Evolutionary conservation across 1,140 invertebrate species (phyloP).

Genomic region (Drosophila malerkotliana): DNA sequence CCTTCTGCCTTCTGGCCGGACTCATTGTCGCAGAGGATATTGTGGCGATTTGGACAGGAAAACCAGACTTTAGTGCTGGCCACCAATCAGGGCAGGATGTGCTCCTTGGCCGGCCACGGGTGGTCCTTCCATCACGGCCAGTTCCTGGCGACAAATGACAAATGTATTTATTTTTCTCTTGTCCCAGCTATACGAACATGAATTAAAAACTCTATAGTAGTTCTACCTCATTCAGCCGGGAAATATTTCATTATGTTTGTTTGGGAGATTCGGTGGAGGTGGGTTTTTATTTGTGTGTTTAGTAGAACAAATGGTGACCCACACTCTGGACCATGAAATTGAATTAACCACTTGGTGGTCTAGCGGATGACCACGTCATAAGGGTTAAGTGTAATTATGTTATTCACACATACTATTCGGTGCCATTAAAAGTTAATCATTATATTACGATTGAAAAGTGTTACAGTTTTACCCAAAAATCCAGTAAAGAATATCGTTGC

Average conservation of each 20-base stretch:
- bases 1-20: constrained; percentile 38
- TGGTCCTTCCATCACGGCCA: constrained; percentile 56
- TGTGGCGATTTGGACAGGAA: constrained; percentile 79
- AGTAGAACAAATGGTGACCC: constrained; percentile 24
- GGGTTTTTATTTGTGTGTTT: constrained; percentile 9
- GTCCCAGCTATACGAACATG: constrained; percentile 25
- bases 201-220: constrained; percentile 32
- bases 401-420: neutral
- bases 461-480: neutral
- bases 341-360: constrained; percentile 26
- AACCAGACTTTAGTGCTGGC: constrained; percentile 71
- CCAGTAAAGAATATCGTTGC: neutral
- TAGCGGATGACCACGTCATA: too few relatives aligned
- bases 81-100: constrained; percentile 70
- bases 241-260: constrained; percentile 42
- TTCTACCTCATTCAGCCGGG: neutral
- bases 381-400: neutral
- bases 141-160: constrained; percentile 76
- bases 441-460: neutral
- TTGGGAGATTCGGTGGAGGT: constrained; percentile 10
- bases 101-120: constrained; percentile 65
- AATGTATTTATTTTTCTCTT: constrained; percentile 75
- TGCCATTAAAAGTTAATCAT: neutral
- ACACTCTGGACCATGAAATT: constrained; percentile 39
- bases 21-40: constrained; percentile 74